Evolutionary conservation across 2,888 invertebrate genomes (phyloP).

Genomic region (Cheilosia vernalis): DNA sequence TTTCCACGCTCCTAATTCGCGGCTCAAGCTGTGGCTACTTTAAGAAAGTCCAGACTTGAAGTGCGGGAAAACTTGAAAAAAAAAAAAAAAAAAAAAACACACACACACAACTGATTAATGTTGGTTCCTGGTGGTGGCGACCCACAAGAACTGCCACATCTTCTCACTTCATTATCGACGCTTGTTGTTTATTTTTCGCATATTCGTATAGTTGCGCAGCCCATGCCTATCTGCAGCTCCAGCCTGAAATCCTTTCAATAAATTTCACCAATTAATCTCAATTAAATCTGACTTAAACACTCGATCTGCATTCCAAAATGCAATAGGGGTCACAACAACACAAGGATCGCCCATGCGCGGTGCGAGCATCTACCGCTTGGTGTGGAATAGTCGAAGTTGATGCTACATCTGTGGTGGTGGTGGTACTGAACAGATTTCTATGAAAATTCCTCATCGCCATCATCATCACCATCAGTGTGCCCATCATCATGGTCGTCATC

Average conservation of each 20-base stretch:
- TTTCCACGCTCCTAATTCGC: constrained; percentile 1
- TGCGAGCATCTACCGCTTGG: neutral
- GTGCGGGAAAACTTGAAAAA: neutral
- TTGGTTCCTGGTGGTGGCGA: constrained; percentile 63
- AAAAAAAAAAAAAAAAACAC: neutral
- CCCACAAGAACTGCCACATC: constrained; percentile 57
- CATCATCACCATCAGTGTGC: constrained; percentile 31
- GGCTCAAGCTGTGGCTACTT: neutral
- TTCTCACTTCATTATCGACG: constrained; percentile 72
- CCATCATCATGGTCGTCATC: constrained; percentile 40
- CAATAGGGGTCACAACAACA: constrained; percentile 74
- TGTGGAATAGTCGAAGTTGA: neutral
- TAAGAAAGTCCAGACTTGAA: neutral
- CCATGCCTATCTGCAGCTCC: constrained; percentile 15
- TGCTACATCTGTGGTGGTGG: constrained; percentile 18
- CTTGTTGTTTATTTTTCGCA: constrained; percentile 25
- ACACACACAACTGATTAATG: constrained; percentile 67
- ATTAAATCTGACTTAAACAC: constrained; percentile 75
- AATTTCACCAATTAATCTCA: constrained; percentile 75
- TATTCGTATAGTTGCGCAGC: neutral
- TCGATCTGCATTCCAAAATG: constrained; percentile 75
- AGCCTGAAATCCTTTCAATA: constrained; percentile 68
- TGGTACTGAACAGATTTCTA: constrained; percentile 14
- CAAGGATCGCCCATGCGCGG: constrained; percentile 58
- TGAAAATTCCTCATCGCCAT: constrained; percentile 55